These are phyloP conservation scores for Ligdia adustata DNA, from an alignment of 2,888 invertebrate species.

Conservation along the genomic window DNA sequence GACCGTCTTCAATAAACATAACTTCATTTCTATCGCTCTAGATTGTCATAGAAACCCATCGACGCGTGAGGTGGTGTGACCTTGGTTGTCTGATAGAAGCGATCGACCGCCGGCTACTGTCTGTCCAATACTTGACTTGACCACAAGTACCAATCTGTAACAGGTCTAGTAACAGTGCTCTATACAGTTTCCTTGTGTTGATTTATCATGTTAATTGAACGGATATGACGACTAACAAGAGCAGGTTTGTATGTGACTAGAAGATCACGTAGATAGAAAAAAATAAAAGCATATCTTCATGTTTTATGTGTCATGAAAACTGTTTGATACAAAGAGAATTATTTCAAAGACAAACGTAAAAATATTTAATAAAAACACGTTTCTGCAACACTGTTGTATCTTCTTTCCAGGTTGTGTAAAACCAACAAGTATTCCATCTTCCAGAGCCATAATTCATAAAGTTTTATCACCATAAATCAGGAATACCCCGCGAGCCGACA, in stretches of 20 bases:
- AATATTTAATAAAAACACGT: no score
- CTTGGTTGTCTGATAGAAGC: no score
- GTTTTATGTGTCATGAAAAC: no score
- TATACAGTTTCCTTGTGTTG: slow-evolving; percentile 6
- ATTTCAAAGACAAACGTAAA: no score
- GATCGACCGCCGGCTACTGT: slow-evolving; percentile 29
- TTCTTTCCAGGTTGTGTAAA: not conserved
- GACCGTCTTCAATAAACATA: slow-evolving; percentile 11
- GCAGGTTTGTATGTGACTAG: no score
- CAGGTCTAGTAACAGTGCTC: not conserved
- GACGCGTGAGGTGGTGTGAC: slow-evolving; percentile 30
- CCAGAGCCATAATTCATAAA: slow-evolving; percentile 14
- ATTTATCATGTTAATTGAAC: slow-evolving; percentile 7
- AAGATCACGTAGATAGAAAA: no score
- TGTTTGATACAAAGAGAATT: no score
- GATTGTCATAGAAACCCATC: slow-evolving; percentile 9
- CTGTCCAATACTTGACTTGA: slow-evolving; percentile 7
- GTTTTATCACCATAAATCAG: slow-evolving; percentile 30
- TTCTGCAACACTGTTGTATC: no score
- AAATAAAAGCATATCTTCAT: no score
- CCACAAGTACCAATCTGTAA: slow-evolving; percentile 16
- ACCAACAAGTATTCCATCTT: slow-evolving; percentile 9
- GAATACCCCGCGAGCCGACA: slow-evolving; percentile 12
- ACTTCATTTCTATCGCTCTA: slow-evolving; percentile 11
- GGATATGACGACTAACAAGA: no score